Evolutionary conservation across 2,797 vertebrate genomes (phyloP), one percentile per base, ranked within the genome.

Genomic region (Rhinophrynus dorsalis): DNA sequence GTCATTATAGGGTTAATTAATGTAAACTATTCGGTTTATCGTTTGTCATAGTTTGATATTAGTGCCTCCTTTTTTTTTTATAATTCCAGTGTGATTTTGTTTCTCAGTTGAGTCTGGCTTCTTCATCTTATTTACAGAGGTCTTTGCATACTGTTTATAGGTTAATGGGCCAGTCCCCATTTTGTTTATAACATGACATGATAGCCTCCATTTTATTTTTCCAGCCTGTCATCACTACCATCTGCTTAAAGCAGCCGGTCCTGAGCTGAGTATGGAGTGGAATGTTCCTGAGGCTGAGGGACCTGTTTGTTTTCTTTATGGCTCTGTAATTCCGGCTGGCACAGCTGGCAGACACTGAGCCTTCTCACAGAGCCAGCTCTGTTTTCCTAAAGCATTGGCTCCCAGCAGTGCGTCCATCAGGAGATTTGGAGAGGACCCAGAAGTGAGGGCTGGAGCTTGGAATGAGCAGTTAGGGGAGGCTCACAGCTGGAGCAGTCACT

Each of bases 281-380:
- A 73, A 73, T 73, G 62, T 66, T 72, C 61, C 44, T 44, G 20
- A 60, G 37, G 35, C 45, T 66, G 3, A 66, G 69, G 69, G 55
- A 66, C 69, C 69, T 73, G 47, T 73, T 73, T 73, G 69, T 73
- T 73, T 73, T 66, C 55, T 73, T 73, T 73, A 73, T 21, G 35
- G 69, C 56, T 59, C 55, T 66, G 35, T 66, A 60, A 73, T 73
- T 73, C 62, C 55, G 69, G 62, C 62, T 73, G 69, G 69, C 62
- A 73, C 69, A 73, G 69, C 69, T 73, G 69, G 62, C 69, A 73
- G 69, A 73, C 69, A 66, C 62, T 47, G 47, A 66, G 61, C 69
- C 69, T 72, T 61, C 69, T 30, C 47, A 73, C 69, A 73, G 35
- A 73, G 62, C 45, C 69, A 66, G 69, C 62, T 73, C 69, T 73